phyloP scores from a whole-genome alignment of 2,797 vertebrate genomes.

The Tenualosa ilisha region DNA sequence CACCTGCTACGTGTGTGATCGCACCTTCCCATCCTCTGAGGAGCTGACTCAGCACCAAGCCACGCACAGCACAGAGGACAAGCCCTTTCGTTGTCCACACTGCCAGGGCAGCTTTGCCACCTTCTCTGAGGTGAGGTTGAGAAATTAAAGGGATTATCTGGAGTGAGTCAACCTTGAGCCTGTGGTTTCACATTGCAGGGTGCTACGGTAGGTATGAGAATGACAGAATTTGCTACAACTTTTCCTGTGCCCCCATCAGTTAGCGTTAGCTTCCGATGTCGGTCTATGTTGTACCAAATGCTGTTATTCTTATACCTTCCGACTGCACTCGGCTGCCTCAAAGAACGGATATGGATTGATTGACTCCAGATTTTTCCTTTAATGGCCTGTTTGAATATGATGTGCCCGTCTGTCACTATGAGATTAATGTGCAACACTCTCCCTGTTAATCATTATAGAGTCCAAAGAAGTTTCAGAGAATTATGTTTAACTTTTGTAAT shows the following conservation, averaged over 20 bases:
- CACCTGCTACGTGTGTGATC: slow-evolving; percentile 82
- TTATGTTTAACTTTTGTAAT: neutral
- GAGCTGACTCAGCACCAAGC: slow-evolving; percentile 82
- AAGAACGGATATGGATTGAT: too few relatives aligned
- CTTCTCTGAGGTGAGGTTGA: slow-evolving; percentile 75
- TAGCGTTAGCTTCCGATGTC: too few relatives aligned
- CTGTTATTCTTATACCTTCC: too few relatives aligned
- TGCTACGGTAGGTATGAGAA: too few relatives aligned
- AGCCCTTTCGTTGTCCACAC: slow-evolving; percentile 81
- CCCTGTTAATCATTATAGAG: neutral
- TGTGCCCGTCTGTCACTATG: neutral
- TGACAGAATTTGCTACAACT: too few relatives aligned
- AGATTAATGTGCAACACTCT: neutral
- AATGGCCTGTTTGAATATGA: neutral
- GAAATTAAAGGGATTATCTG: too few relatives aligned
- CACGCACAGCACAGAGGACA: slow-evolving; percentile 80
- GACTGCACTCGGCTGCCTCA: too few relatives aligned
- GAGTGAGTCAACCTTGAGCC: too few relatives aligned
- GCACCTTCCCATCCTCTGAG: slow-evolving; percentile 81
- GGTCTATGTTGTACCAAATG: too few relatives aligned
- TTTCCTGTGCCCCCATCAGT: too few relatives aligned
- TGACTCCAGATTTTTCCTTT: too few relatives aligned
- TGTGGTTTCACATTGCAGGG: too few relatives aligned
- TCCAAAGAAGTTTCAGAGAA: neutral
- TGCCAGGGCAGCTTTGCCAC: slow-evolving; percentile 81